These are phyloP conservation scores for Muraenolepis orangiensis DNA, from an alignment of 2,797 vertebrate genomes.

Conservation along the genomic window DNA sequence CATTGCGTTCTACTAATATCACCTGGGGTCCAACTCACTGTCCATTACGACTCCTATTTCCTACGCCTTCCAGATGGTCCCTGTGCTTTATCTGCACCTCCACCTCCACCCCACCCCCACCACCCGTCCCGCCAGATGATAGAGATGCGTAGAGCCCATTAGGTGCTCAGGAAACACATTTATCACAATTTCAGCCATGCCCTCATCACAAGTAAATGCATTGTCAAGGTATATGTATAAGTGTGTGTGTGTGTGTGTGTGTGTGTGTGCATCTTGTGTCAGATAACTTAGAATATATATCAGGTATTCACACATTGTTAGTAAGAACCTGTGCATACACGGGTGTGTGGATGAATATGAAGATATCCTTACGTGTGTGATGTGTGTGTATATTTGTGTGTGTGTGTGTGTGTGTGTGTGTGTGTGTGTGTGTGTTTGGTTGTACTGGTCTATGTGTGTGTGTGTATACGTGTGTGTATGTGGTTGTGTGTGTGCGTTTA, in stretches of 20 bases:
- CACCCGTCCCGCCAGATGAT: slow-evolving; percentile 26
- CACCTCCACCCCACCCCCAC: slow-evolving; percentile 4
- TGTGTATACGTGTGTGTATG: slow-evolving; percentile 17
- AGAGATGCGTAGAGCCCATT: slow-evolving; percentile 37
- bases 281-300: no score
- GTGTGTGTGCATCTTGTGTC: slow-evolving; percentile 4
- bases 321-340: no score
- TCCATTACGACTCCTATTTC: slow-evolving; percentile 28
- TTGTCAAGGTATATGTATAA: no score
- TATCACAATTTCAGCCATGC: slow-evolving; percentile 30
- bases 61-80: slow-evolving; percentile 6
- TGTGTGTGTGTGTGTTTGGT: background rate
- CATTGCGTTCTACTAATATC: slow-evolving; percentile 30
- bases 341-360: no score
- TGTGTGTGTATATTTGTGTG: no score
- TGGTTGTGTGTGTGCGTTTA: background rate
- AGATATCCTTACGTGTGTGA: no score
- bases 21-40: slow-evolving; percentile 12
- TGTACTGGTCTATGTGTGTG: background rate
- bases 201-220: background rate
- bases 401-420: background rate
- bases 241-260: slow-evolving; percentile 18
- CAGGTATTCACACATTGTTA: no score
- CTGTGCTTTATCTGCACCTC: background rate
- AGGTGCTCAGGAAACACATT: slow-evolving; percentile 34